Conservation (phyloP, 2,113 vertebrate species). For the Thunnus maccoyii region DNA sequence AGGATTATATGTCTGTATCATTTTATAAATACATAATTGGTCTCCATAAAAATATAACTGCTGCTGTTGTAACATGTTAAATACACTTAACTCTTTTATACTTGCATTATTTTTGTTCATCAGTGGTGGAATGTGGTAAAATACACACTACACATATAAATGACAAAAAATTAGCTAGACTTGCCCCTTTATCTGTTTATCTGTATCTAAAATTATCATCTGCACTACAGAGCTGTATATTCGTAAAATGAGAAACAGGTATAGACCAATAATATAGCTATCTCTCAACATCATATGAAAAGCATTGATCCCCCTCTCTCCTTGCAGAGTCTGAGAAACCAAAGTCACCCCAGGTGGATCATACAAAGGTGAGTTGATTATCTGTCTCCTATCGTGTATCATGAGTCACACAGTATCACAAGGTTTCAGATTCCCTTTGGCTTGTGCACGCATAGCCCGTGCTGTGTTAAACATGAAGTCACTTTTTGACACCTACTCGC, state of each 20-base stretch:
- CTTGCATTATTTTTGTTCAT: neutral
- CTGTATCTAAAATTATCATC: no score
- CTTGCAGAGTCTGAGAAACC: constrained; percentile 64
- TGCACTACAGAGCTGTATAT: no score
- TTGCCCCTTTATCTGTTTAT: neutral
- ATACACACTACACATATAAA: no score
- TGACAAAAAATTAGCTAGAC: neutral
- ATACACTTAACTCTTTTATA: no score
- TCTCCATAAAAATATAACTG: no score
- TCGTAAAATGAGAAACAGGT: no score
- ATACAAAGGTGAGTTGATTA: constrained; percentile 60
- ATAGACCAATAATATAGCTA: no score
- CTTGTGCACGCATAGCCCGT: neutral
- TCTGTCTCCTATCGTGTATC: neutral
- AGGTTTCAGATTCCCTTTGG: neutral
- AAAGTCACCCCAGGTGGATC: constrained; percentile 56
- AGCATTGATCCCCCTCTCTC: neutral
- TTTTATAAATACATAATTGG: neutral
- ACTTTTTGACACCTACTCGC: neutral
- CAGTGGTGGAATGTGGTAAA: no score
- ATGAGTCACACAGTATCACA: neutral
- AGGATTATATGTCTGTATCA: no score
- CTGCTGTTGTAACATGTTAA: no score
- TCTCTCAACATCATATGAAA: neutral
- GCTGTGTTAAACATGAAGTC: neutral